These are phyloP conservation scores for Gnathonemus echidnorhynchus DNA, from an alignment of 2,113 vertebrate genomes.

Conservation along the genomic window DNA sequence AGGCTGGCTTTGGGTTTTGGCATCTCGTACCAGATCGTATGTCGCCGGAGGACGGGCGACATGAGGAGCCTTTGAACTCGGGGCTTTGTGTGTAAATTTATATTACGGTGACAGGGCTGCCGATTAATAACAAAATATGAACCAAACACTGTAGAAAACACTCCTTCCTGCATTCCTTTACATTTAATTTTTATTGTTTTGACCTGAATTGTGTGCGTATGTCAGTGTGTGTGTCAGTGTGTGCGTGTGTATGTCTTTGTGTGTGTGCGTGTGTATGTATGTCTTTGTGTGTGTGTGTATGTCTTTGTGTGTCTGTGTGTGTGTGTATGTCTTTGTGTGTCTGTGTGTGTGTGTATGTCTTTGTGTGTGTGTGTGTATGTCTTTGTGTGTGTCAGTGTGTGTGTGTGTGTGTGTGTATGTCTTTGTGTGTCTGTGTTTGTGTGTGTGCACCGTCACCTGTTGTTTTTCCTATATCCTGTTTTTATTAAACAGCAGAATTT, in stretches of 20 bases:
- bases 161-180: background rate
- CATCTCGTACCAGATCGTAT: background rate
- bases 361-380: background rate
- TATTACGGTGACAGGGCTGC: background rate
- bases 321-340: background rate
- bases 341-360: no score
- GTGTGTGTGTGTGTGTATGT: no score
- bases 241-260: background rate
- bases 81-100: background rate
- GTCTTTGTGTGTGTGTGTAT: no score
- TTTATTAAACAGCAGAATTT: background rate
- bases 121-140: background rate
- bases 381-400: no score
- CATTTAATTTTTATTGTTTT: background rate
- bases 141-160: background rate
- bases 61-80: background rate
- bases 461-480: background rate
- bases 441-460: background rate
- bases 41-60: background rate
- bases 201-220: background rate
- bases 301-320: background rate
- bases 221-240: background rate
- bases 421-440: no score
- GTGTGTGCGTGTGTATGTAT: no score
- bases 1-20: background rate